A percentile compares a stretch with the other conserved stretches of the same genome.
Conservation (phyloP, 2,113 vertebrate species). For the Hyperoodon ampullatus region DNA sequence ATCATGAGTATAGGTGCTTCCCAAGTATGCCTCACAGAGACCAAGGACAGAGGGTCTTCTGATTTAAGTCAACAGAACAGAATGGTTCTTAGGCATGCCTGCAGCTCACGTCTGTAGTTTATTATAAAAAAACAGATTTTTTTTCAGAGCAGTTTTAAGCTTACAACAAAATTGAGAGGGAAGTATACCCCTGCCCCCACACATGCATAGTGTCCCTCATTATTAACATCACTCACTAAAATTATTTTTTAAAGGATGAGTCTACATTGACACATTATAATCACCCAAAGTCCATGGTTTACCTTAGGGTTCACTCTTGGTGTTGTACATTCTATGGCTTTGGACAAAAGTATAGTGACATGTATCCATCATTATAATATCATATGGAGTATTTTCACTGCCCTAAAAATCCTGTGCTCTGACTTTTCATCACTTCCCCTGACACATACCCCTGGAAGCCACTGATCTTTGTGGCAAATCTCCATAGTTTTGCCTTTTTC, state of each 20-base stretch:
- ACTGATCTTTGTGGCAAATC: neutral
- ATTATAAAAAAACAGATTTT: neutral
- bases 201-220: neutral
- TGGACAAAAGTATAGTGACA: neutral
- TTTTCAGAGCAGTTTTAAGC: neutral
- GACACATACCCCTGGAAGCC: neutral
- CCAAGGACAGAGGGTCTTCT: neutral
- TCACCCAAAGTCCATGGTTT: neutral
- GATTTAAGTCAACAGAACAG: neutral
- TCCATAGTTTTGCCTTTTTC: neutral
- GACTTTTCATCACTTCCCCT: neutral
- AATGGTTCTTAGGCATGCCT: neutral
- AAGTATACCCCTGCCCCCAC: neutral
- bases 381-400: neutral
- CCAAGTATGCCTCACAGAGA: neutral
- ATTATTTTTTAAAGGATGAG: neutral
- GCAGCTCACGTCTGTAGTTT: neutral
- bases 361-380: neutral
- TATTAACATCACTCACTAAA: neutral
- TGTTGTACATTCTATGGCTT: neutral
- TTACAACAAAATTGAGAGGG: neutral
- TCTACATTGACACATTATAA: neutral
- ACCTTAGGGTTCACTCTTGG: neutral
- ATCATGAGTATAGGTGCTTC: neutral
- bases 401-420: neutral